A percentile compares a stretch with the other conserved stretches of the same genome.
Evolutionary conservation across 2,888 invertebrate species (phyloP).

Genomic region (Lapara coniferarum): DNA sequence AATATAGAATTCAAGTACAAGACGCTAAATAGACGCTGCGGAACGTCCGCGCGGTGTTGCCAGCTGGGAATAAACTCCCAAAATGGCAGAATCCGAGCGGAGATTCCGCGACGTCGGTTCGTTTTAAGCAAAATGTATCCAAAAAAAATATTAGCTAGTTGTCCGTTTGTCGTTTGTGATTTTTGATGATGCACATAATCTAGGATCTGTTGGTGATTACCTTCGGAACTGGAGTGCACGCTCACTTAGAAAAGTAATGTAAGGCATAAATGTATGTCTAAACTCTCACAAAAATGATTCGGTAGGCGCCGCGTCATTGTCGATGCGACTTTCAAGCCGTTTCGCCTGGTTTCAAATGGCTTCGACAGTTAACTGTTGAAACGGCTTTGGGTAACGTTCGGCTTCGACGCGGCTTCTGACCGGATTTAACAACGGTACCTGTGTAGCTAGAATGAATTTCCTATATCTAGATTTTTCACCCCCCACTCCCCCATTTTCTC

Average conservation of each 20-base stretch:
- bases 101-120: constrained; percentile 48
- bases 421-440: constrained; percentile 61
- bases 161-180: constrained; percentile 71
- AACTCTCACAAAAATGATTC: constrained; percentile 45
- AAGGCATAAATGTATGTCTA: constrained; percentile 77
- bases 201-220: constrained; percentile 40
- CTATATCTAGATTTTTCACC: constrained; percentile 48
- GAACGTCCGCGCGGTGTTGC: constrained; percentile 44
- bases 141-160: constrained; percentile 68
- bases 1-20: constrained; percentile 69
- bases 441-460: constrained; percentile 82
- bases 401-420: not conserved
- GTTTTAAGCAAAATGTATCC: constrained; percentile 77
- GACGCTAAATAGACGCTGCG: constrained; percentile 36
- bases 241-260: constrained; percentile 50
- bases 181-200: constrained; percentile 43
- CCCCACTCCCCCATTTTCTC: constrained; percentile 39
- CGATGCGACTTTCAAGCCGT: not conserved
- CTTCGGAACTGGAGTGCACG: constrained; percentile 46
- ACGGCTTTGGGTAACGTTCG: no score
- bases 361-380: not conserved
- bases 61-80: constrained; percentile 40
- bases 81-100: constrained; percentile 44
- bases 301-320: not conserved
- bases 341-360: not conserved